Evolutionary conservation across 2,797 vertebrate species (phyloP).

Genomic region (Sebastes itinus): DNA sequence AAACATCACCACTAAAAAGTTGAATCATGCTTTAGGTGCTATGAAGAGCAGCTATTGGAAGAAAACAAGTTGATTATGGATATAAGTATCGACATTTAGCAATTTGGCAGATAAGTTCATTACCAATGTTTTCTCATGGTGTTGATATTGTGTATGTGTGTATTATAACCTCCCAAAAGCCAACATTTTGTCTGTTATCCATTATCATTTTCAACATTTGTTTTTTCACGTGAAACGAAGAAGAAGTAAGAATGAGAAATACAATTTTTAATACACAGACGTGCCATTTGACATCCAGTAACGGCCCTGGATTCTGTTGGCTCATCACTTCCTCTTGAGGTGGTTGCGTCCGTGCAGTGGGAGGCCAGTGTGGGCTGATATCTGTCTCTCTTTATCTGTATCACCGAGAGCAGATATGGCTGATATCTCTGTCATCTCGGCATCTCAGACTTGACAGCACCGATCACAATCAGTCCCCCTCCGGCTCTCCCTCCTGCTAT

Average conservation of each 20-base stretch:
- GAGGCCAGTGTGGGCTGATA: constrained; percentile 59
- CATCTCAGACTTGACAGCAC: constrained; percentile 73
- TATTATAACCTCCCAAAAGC: not conserved
- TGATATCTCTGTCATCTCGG: constrained; percentile 74
- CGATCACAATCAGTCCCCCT: constrained; percentile 72
- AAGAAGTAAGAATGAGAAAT: not conserved
- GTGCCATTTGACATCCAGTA: constrained; percentile 16
- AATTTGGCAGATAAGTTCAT: not conserved
- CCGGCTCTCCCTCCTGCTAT: constrained; percentile 52
- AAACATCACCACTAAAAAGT: not conserved
- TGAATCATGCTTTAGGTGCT: not conserved
- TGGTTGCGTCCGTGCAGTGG: constrained; percentile 33
- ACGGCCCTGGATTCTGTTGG: not conserved
- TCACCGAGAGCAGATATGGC: constrained; percentile 64
- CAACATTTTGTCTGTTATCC: not conserved
- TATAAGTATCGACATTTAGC: not conserved
- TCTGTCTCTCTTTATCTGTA: constrained; percentile 66
- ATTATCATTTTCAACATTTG: not conserved
- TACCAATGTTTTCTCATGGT: not conserved
- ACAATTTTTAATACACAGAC: not conserved
- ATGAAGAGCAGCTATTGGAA: not conserved
- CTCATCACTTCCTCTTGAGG: constrained; percentile 30
- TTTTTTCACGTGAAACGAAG: not conserved
- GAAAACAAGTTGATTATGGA: not conserved
- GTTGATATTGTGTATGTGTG: not conserved